Evolutionary conservation across 2,888 invertebrate species (phyloP).

Genomic region (Adineta ricciae): DNA sequence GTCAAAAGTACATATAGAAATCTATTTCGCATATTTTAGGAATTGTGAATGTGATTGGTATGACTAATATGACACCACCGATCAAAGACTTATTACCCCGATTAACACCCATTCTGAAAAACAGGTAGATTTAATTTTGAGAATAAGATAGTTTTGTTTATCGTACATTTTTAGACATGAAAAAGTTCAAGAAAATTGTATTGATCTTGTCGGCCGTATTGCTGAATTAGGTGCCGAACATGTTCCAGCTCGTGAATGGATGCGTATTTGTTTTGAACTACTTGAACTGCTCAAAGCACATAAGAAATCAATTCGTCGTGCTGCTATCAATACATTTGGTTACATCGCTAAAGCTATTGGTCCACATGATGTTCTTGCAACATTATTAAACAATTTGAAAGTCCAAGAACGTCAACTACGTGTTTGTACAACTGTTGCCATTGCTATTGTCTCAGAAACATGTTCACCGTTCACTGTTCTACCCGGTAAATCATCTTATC

Average conservation of each 20-base stretch:
- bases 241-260: constrained; percentile 97
- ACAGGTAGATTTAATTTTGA: constrained; percentile 47
- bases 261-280: constrained; percentile 97
- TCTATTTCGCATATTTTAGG: background rate
- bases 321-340: constrained; percentile 97
- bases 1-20: no score
- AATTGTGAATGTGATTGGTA: constrained; percentile 97
- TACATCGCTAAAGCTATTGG: constrained; percentile 99
- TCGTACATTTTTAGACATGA: constrained; percentile 49
- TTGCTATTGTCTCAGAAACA: constrained; percentile 97
- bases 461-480: constrained; percentile 98
- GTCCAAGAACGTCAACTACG: constrained; percentile 98
- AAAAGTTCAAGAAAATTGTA: constrained; percentile 97
- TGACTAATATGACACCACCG: constrained; percentile 99
- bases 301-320: constrained; percentile 93
- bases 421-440: constrained; percentile 97
- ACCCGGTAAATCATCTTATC: constrained; percentile 56
- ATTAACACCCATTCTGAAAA: constrained; percentile 91
- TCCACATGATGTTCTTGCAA: constrained; percentile 95
- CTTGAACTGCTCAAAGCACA: constrained; percentile 92
- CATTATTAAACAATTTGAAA: constrained; percentile 89
- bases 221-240: constrained; percentile 97
- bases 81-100: constrained; percentile 94
- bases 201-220: constrained; percentile 94
- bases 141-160: no score